phyloP scores from a whole-genome alignment of 2,888 invertebrate species.

The Chaetoderma sp. region DNA sequence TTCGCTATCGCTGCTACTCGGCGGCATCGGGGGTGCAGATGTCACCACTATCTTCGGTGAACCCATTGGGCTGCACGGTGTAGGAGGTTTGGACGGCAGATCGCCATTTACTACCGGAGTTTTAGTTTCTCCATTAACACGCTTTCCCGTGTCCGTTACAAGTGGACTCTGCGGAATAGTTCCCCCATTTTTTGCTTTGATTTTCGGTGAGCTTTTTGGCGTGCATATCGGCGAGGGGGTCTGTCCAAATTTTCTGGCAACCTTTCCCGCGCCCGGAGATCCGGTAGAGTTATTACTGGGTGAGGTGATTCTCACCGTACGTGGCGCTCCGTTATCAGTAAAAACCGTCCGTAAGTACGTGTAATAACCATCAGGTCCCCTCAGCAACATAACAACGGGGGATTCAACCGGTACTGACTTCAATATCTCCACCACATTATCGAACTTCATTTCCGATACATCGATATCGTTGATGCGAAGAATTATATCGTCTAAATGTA shows the following conservation, averaged over 20 bases:
- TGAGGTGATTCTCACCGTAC: slow-evolving; percentile 58
- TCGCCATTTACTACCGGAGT: slow-evolving; percentile 1
- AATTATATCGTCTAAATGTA: slow-evolving; percentile 63
- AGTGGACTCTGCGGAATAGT: neutral
- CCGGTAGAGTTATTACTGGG: slow-evolving; percentile 44
- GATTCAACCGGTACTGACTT: slow-evolving; percentile 50
- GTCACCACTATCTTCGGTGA: slow-evolving; percentile 43
- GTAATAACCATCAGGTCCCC: slow-evolving; percentile 60
- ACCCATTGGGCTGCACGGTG: slow-evolving; percentile 9
- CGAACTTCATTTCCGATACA: slow-evolving; percentile 57
- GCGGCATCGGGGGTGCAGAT: slow-evolving; percentile 20
- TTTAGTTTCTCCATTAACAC: neutral
- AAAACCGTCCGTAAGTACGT: slow-evolving; percentile 63
- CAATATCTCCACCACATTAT: slow-evolving; percentile 51
- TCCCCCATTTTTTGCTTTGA: neutral
- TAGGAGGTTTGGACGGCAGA: too few relatives aligned
- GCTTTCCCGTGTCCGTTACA: neutral
- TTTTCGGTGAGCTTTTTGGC: neutral
- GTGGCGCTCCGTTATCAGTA: slow-evolving; percentile 54
- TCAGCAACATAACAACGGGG: slow-evolving; percentile 54
- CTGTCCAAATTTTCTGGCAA: slow-evolving; percentile 43
- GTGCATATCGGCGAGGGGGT: slow-evolving; percentile 20
- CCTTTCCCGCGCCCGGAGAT: slow-evolving; percentile 41
- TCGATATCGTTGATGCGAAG: slow-evolving; percentile 61
- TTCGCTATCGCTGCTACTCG: too few relatives aligned